Percentiles rank a stretch among this genome's conserved stretches.
Evolutionary conservation across 2,797 vertebrate genomes (phyloP).

Genomic region (Gymnocypris eckloni): DNA sequence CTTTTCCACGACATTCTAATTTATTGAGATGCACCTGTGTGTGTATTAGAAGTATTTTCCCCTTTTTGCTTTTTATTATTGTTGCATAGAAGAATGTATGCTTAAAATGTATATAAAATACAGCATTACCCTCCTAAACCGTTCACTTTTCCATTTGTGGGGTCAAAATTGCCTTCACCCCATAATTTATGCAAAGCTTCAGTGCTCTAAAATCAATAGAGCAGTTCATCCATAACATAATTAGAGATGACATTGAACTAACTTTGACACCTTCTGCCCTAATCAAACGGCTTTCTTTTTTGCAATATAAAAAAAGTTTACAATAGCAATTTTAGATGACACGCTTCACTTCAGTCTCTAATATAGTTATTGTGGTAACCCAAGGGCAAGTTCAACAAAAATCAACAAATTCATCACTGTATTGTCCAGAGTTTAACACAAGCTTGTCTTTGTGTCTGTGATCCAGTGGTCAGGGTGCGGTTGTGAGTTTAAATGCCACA

Average conservation of each 20-base stretch:
- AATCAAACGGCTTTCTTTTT: not conserved
- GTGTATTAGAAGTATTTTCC: not conserved
- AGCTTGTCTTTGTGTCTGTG: conserved; percentile 43
- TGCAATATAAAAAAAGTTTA: not conserved
- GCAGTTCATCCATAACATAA: conserved; percentile 42
- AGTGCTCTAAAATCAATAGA: conserved; percentile 31
- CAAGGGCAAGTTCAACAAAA: not conserved
- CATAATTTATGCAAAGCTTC: conserved; percentile 36
- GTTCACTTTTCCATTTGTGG: not conserved
- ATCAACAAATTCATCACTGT: not conserved
- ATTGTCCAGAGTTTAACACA: not conserved
- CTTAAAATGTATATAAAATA: not conserved
- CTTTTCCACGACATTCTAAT: no score
- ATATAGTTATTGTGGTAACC: not conserved
- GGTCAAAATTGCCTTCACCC: conserved; percentile 20
- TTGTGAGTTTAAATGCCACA: conserved; percentile 83
- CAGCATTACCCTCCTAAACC: not conserved
- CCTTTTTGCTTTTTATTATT: not conserved
- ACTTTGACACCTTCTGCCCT: conserved; percentile 16
- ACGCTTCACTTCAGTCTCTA: not conserved
- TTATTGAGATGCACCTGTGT: no score
- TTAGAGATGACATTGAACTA: conserved; percentile 31
- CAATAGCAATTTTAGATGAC: not conserved
- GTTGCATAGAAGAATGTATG: not conserved
- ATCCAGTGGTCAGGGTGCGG: conserved; percentile 81